Conservation (phyloP, 2,888 invertebrate species). For the Pollenia griseotomentosa region DNA sequence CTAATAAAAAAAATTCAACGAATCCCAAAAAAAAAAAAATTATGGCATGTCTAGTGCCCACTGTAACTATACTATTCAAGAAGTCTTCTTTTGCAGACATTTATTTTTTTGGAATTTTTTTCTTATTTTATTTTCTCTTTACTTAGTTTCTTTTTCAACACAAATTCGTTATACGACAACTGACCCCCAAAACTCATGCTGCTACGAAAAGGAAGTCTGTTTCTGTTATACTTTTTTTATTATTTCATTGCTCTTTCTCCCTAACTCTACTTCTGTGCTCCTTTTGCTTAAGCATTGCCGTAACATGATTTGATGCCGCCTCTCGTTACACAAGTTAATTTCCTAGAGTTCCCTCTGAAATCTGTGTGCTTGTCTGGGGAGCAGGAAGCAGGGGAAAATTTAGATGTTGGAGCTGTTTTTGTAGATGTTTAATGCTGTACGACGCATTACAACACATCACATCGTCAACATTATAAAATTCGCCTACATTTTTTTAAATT, state of each 20-base stretch:
- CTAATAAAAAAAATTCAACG: too few species aligned
- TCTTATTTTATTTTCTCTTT: conserved; percentile 16
- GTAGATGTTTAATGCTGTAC: neutral
- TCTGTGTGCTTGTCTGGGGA: neutral
- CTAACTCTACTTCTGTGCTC: neutral
- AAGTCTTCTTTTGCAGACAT: conserved; percentile 49
- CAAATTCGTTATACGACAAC: conserved; percentile 37
- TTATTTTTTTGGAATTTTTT: conserved; percentile 2
- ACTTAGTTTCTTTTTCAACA: conserved; percentile 40
- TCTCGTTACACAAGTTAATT: conserved; percentile 52
- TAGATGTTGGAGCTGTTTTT: conserved; percentile 11
- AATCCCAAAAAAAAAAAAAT: neutral
- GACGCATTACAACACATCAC: conserved; percentile 1
- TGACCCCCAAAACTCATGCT: conserved; percentile 69
- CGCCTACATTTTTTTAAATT: conserved; percentile 29
- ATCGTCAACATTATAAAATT: conserved; percentile 41
- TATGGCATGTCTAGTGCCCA: neutral
- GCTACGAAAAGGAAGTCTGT: conserved; percentile 58
- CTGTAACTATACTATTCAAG: conserved; percentile 13
- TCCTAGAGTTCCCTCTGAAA: conserved; percentile 48
- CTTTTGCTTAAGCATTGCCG: conserved; percentile 41
- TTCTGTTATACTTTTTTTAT: conserved; percentile 18
- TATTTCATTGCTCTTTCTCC: conserved; percentile 14
- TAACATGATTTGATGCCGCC: conserved; percentile 18
- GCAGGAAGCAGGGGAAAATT: neutral